Evolutionary conservation across 1,140 invertebrate species (phyloP), one percentile per base, ranked within the genome.

Genomic region (Choristoneura fumiferana): DNA sequence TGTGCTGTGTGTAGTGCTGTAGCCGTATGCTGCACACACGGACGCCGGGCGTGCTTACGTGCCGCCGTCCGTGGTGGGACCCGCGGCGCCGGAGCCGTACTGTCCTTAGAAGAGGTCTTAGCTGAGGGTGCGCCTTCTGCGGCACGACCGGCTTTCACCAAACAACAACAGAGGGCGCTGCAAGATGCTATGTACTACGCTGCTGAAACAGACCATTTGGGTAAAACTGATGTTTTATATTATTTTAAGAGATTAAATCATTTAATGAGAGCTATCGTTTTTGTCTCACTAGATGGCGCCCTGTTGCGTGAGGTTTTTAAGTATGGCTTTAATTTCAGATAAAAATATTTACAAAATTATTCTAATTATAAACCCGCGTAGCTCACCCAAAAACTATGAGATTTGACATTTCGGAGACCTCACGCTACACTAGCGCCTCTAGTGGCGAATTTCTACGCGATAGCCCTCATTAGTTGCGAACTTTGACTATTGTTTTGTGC

Each of bases 171-270:
- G 22, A 94, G 96, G 76, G 93, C 94, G 34, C 87, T 97, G 35
- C 96, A 97, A 74, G 96, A 97, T 88, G 96, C 96, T 2, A 96
- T 98, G 95, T 98, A 97, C 81, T 96, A 97, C 75, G 95, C 95
- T 67, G 94, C 95, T 1, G 96, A 98, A 82, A 96, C 95, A 76
- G 96, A 96, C 76, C 94, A 97, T 88, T 91, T 97, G 67, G 95
- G 95, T 95, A 72, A 77, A 56, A 4, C 9, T 29, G 6, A 29
- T 6, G n/a, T n/a, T n/a, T n/a, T n/a, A n/a, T n/a, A n/a, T n/a
- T n/a, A n/a, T n/a, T n/a, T n/a, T n/a, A n/a, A n/a, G n/a, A n/a
- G n/a, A n/a, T n/a, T n/a, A n/a, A n/a, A n/a, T n/a, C n/a, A n/a
- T n/a, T n/a, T n/a, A n/a, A n/a, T n/a, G n/a, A n/a, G n/a, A n/a